Evolutionary conservation across 1,140 invertebrate species (phyloP).

Genomic region (Cherax destructor): DNA sequence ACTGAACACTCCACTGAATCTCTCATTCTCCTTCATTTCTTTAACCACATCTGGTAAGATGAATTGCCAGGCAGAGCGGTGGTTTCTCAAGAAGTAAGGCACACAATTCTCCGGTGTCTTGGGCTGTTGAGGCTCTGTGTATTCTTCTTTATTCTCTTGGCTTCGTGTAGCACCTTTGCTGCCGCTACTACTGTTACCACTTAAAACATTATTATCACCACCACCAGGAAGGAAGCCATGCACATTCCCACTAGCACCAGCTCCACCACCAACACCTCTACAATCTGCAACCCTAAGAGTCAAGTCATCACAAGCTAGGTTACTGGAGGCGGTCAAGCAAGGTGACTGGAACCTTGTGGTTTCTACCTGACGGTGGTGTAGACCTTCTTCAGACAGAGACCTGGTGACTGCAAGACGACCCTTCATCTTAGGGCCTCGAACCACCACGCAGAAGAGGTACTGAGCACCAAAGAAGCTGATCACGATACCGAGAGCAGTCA

Average conservation of each 20-base stretch:
- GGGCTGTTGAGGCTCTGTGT: not conserved
- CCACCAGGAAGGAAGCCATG: not conserved
- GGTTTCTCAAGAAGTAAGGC: constrained; percentile 60
- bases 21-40: not conserved
- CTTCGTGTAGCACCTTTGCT: not conserved
- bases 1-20: not conserved
- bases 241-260: constrained; percentile 13
- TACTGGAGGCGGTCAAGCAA: not conserved
- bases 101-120: constrained; percentile 34
- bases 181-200: not conserved
- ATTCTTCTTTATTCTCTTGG: not conserved
- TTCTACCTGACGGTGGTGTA: constrained; percentile 58
- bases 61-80: constrained; percentile 54
- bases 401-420: constrained; percentile 55
- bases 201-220: not conserved
- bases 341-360: constrained; percentile 14
- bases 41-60: constrained; percentile 52
- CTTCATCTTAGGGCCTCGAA: constrained; percentile 54
- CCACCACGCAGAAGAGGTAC: constrained; percentile 77
- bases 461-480: constrained; percentile 77
- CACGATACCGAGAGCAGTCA: constrained; percentile 75
- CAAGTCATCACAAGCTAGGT: not conserved
- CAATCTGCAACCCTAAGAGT: not conserved
- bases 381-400: constrained; percentile 60
- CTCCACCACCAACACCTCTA: constrained; percentile 5